Conservation (phyloP, 92 coral and sea anemone species). For the Chrysogorgia sp. region DNA sequence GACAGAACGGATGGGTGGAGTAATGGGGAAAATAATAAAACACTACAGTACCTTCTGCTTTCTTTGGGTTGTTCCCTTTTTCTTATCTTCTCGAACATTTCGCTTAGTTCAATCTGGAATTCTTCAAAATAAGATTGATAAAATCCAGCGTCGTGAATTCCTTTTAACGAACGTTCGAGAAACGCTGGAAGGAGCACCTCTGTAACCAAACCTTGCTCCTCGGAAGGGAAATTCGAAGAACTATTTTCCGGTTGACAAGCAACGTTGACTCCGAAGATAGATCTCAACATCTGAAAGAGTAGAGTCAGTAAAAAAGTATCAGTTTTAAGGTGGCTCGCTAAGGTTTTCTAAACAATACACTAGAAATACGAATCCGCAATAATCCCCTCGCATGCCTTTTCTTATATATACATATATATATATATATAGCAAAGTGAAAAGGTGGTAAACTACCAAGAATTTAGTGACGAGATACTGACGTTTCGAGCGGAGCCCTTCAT, state of each 20-base stretch:
- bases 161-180: conserved; percentile 39
- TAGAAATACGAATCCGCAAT: too few species aligned
- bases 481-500: too few species aligned
- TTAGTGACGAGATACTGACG: too few species aligned
- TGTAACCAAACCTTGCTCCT: conserved; percentile 66
- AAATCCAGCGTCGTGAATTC: conserved; percentile 58
- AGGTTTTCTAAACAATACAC: background rate
- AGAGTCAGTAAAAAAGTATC: background rate
- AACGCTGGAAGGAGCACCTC: conserved; percentile 50
- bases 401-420: too few species aligned
- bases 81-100: conserved; percentile 66
- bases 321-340: background rate
- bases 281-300: conserved; percentile 86
- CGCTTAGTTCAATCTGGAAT: conserved; percentile 59
- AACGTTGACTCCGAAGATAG: conserved; percentile 93
- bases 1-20: too few species aligned
- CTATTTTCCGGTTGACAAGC: conserved; percentile 76
- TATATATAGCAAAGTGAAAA: too few species aligned
- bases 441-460: too few species aligned
- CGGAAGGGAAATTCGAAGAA: conserved; percentile 52
- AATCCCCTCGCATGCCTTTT: too few species aligned
- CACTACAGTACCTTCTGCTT: conserved; percentile 25
- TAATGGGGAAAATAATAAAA: background rate
- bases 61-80: conserved; percentile 28
- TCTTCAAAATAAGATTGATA: conserved; percentile 73